Percentiles rank a stretch among this genome's conserved stretches.
These are phyloP conservation scores for Brachypterus glaber DNA, from an alignment of 2,888 invertebrate genomes.

Conservation along the genomic window DNA sequence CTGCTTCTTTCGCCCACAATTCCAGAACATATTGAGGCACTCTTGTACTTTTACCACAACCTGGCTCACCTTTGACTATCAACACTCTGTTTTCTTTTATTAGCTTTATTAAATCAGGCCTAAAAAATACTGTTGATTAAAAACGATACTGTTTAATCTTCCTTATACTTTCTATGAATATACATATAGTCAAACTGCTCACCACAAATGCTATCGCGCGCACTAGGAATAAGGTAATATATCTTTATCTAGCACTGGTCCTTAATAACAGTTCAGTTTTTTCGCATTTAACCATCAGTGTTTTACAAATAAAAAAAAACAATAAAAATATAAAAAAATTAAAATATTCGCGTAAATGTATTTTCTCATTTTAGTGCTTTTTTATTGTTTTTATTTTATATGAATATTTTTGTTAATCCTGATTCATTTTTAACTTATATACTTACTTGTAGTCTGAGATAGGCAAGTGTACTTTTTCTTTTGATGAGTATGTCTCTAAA, in stretches of 20 bases:
- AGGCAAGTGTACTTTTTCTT: slow-evolving; percentile 34
- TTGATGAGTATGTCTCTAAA: slow-evolving; percentile 25
- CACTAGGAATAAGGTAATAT: too few relatives aligned
- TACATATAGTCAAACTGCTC: too few relatives aligned
- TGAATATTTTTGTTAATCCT: background rate
- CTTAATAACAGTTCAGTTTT: too few relatives aligned
- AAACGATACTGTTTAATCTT: too few relatives aligned
- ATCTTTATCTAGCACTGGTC: too few relatives aligned
- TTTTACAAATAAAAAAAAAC: too few relatives aligned
- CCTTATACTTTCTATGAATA: slow-evolving; percentile 4
- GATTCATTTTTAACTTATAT: slow-evolving; percentile 2
- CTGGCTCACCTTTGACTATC: slow-evolving; percentile 60
- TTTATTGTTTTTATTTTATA: too few relatives aligned
- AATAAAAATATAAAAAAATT: too few relatives aligned
- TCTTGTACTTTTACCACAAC: slow-evolving; percentile 66
- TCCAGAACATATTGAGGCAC: slow-evolving; percentile 55
- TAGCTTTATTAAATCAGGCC: slow-evolving; percentile 44
- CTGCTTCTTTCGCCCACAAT: slow-evolving; percentile 36
- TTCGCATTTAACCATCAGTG: too few relatives aligned
- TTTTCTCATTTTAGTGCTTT: too few relatives aligned
- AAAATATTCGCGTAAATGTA: too few relatives aligned
- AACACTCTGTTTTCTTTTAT: slow-evolving; percentile 45
- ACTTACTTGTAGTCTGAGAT: slow-evolving; percentile 38
- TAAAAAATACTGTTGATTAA: slow-evolving; percentile 21
- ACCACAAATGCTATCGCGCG: too few relatives aligned